Conservation (phyloP, 2,888 invertebrate species). For the Sclerodermus sp. region DNA sequence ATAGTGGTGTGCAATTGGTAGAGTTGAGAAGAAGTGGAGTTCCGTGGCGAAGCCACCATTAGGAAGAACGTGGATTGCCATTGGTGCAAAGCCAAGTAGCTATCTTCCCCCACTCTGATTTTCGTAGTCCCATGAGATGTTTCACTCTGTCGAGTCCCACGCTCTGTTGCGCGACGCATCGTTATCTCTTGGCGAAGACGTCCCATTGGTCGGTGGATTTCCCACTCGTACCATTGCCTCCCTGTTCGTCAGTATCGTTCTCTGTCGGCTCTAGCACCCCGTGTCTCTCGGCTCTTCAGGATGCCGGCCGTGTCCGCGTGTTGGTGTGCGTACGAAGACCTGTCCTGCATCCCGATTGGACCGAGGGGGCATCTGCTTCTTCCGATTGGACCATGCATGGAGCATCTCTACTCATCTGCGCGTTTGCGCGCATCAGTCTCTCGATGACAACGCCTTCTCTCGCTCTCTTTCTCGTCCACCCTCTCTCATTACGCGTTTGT, state of each 20-base stretch:
- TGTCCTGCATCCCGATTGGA: conserved; percentile 49
- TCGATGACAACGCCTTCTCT: conserved; percentile 16
- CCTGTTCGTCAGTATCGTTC: conserved; percentile 27
- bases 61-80: conserved; percentile 8
- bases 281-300: conserved; percentile 23
- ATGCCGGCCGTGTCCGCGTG: conserved; percentile 16
- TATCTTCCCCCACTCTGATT: conserved; percentile 32
- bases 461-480: conserved; percentile 14
- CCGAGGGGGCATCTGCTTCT: conserved; percentile 47
- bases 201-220: conserved; percentile 46
- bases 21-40: no score
- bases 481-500: conserved; percentile 19
- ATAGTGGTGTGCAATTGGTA: no score
- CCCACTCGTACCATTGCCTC: conserved; percentile 40
- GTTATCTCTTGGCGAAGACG: conserved; percentile 35
- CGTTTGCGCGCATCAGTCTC: conserved; percentile 39
- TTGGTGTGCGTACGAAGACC: conserved; percentile 33
- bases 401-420: conserved; percentile 55
- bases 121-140: neutral
- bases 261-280: conserved; percentile 17
- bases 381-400: conserved; percentile 41
- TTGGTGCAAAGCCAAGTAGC: conserved; percentile 27
- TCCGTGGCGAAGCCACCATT: neutral
- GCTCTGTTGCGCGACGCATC: conserved; percentile 20
- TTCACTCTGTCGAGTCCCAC: neutral